These are phyloP conservation scores for Aporophyla nigra DNA, from an alignment of 2,888 invertebrate genomes.

Conservation along the genomic window DNA sequence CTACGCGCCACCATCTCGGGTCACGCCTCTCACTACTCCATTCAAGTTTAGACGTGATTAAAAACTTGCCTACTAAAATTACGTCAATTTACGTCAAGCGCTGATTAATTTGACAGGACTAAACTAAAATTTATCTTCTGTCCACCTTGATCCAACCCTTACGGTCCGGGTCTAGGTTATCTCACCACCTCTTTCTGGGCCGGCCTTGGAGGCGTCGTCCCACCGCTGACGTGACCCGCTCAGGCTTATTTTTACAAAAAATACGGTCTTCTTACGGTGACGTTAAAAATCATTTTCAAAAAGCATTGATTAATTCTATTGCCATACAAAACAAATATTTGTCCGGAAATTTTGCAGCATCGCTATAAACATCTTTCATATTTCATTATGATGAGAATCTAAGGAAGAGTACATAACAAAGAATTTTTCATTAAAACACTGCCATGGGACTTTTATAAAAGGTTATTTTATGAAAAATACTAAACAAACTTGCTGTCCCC, in stretches of 20 bases:
- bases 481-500: constrained; percentile 15
- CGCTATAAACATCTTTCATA: constrained; percentile 1
- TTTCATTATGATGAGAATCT: constrained; percentile 11
- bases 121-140: too few relatives aligned
- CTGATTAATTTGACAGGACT: too few relatives aligned
- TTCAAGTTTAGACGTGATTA: too few relatives aligned
- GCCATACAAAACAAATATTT: constrained; percentile 16
- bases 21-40: too few relatives aligned
- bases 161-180: too few relatives aligned
- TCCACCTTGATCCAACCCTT: too few relatives aligned
- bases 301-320: background rate
- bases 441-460: constrained; percentile 21
- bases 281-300: background rate
- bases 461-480: constrained; percentile 36
- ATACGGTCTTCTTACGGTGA: background rate
- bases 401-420: constrained; percentile 23
- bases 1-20: too few relatives aligned
- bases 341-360: background rate
- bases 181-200: too few relatives aligned
- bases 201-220: too few relatives aligned
- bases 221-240: too few relatives aligned
- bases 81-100: too few relatives aligned
- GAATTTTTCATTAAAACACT: constrained; percentile 33
- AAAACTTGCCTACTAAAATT: too few relatives aligned
- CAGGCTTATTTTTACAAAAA: background rate